Base-by-base conservation (phyloP, 1,140 invertebrate genomes). In the Rhagoletis zephyria region DNA sequence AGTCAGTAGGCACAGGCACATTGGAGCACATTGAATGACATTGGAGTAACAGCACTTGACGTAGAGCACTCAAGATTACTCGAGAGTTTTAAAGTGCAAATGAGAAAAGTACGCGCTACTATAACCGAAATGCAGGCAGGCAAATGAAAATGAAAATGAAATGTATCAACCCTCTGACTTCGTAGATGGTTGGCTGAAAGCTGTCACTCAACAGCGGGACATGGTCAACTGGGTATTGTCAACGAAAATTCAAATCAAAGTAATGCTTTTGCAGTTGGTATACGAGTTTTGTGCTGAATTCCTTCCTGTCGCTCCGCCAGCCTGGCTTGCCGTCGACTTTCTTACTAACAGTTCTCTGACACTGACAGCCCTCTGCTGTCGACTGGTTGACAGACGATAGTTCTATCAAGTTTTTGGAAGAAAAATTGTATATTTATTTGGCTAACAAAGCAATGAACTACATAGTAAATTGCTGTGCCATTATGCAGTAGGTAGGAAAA, bases 71-170 rank as follows among this genome's bases (percentile, higher is more conserved):
- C 42, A 42, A 74, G 14, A 19, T 6, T 74, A 30, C 45, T 74
- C 14, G 14, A 74, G 67, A 74, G 67, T n/a, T 74, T 74, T 74
- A 45, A 74, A 74, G 67, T 74, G 67, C 67, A 74, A 74, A 74
- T 74, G 42, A 74, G 67, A 74, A 74, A 74, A 74, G 67, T 74
- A 45, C 42, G 67, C 42, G 67, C 4, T 74, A 4, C 5, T 42
- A 48, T 40, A 1, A 5, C 61, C 4, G 16, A 63, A 14, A n/a
- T 63, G 61, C 7, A n/a, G 10, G 12, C 61, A 12, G 1, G 10
- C 0, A 63, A 16, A 12, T 63, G 61, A 4, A 63, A 16, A 63
- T 12, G 61, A 63, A 12, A 63, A 4, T 14, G 40, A 4, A 48
- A 12, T 48, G 45, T 74, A 16, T 10, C 51, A 56, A 3, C 42